Percentiles rank a stretch among this genome's conserved stretches.
Conservation (phyloP, 1,140 invertebrate species). For the Bombus waltoni region DNA sequence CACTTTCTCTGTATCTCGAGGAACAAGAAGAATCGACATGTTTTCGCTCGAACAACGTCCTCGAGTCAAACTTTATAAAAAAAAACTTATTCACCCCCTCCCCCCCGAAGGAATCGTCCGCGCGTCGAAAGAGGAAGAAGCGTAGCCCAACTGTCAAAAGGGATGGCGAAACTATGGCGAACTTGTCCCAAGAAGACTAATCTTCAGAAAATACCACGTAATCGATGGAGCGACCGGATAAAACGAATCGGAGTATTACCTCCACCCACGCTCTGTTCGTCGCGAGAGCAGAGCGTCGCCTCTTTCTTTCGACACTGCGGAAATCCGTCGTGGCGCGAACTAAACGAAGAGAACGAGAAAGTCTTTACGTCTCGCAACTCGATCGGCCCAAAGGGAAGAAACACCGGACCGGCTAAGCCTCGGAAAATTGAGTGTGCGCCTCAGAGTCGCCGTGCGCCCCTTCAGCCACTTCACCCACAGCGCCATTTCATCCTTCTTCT, state of each 20-base stretch:
- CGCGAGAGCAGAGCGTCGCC: not conserved
- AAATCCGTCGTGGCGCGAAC: conserved; percentile 22
- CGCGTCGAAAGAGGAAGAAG: not conserved
- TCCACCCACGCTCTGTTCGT: no score
- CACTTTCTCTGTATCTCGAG: not conserved
- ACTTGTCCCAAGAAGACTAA: conserved; percentile 27
- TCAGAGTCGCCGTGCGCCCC: conserved; percentile 23
- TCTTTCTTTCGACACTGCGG: not conserved
- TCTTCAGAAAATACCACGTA: conserved; percentile 37
- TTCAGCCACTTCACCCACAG: not conserved
- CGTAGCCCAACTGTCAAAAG: not conserved
- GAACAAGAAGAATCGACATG: not conserved
- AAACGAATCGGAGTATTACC: conserved; percentile 39
- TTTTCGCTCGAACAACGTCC: not conserved
- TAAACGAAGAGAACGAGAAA: conserved; percentile 37
- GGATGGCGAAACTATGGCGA: not conserved
- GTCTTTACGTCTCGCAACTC: conserved; percentile 58
- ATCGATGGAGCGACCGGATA: conserved; percentile 36
- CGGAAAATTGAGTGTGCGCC: conserved; percentile 79
- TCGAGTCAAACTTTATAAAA: no score
- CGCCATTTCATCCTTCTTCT: conserved; percentile 1
- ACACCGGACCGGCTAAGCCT: conserved; percentile 73
- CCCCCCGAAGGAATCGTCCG: no score
- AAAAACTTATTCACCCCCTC: no score
- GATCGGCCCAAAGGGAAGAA: conserved; percentile 54